Conservation (phyloP, 2,888 invertebrate species). For the Asteroscopus sphinx region DNA sequence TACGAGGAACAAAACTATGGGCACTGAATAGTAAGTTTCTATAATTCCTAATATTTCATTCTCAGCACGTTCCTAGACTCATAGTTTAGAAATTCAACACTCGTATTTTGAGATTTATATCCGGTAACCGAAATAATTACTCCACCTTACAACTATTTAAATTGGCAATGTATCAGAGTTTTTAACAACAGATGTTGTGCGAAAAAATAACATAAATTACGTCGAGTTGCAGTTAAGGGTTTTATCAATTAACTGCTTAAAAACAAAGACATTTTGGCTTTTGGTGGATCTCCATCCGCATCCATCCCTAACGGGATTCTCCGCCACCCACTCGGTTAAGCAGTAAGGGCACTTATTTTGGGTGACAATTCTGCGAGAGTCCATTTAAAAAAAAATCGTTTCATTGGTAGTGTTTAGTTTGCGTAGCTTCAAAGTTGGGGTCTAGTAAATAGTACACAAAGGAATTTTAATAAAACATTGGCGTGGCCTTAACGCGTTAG, state of each 20-base stretch:
- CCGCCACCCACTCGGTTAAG: too few species aligned
- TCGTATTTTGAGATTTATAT: conserved; percentile 51
- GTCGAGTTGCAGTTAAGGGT: conserved; percentile 40
- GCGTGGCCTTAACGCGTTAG: conserved; percentile 49
- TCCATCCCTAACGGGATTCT: too few species aligned
- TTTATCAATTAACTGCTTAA: conserved; percentile 22
- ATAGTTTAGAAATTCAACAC: conserved; percentile 37
- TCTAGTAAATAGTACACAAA: conserved; percentile 46
- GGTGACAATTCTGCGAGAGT: too few species aligned
- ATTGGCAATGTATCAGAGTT: conserved; percentile 76
- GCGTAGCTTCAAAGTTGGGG: conserved; percentile 11
- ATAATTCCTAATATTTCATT: conserved; percentile 39
- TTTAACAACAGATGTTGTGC: conserved; percentile 70
- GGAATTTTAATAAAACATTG: conserved; percentile 49
- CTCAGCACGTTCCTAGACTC: conserved; percentile 19
- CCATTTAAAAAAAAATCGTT: too few species aligned
- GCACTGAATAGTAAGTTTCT: conserved; percentile 92
- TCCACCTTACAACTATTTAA: conserved; percentile 65
- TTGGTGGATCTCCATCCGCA: too few species aligned
- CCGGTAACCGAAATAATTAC: conserved; percentile 55
- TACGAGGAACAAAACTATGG: conserved; percentile 92
- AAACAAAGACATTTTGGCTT: conserved; percentile 14
- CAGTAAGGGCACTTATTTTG: too few species aligned
- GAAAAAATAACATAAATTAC: conserved; percentile 69
- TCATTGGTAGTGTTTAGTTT: conserved; percentile 15